phyloP scores from a whole-genome alignment of 2,797 vertebrate species.

The Glossophaga mutica region DNA sequence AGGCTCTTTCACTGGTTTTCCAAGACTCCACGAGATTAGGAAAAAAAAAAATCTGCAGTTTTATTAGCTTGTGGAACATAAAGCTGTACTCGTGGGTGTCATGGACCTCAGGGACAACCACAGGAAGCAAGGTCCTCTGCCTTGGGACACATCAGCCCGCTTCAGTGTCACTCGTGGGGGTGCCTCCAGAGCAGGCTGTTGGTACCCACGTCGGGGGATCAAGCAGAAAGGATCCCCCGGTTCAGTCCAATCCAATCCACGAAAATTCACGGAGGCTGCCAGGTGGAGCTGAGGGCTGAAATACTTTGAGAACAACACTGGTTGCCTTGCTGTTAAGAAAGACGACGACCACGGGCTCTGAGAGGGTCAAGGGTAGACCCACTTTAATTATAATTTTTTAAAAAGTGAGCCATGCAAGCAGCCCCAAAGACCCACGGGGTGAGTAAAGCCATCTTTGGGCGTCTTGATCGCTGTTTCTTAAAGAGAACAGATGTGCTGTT shows the following conservation, averaged over 20 bases:
- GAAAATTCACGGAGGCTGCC: background rate
- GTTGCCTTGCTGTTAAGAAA: background rate
- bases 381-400: background rate
- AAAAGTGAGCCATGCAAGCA: background rate
- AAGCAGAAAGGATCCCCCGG: background rate
- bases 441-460: slow-evolving; percentile 52
- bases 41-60: background rate
- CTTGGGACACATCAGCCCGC: background rate
- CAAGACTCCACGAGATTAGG: background rate
- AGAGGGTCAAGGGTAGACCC: background rate
- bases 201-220: background rate
- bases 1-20: background rate
- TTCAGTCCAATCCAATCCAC: background rate
- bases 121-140: background rate
- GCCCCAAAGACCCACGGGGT: background rate
- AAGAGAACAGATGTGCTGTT: slow-evolving; percentile 44
- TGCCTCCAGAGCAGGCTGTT: background rate
- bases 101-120: background rate
- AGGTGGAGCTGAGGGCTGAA: background rate
- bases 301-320: background rate
- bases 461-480: background rate
- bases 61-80: background rate
- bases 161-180: background rate
- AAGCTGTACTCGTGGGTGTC: background rate
- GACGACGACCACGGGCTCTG: background rate